Base-by-base conservation (phyloP, 2,113 vertebrate species). In the Eurystomus gularis region DNA sequence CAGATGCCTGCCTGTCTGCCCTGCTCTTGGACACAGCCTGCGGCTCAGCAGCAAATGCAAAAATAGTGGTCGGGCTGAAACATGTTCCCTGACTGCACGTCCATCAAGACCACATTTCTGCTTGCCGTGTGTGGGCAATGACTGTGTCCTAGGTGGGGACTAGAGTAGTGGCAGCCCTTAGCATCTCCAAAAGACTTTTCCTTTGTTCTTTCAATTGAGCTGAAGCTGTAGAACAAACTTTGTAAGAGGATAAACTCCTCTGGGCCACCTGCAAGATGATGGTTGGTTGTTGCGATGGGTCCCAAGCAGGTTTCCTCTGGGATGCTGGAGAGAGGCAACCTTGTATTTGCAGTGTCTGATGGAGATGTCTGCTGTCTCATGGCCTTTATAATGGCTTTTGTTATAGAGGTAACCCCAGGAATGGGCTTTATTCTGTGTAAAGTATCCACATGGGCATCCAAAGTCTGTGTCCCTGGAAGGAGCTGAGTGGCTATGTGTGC, bases 201-300 rank as follows among this genome's bases (percentile, higher is more conserved):
- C 57, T 77, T 98, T 97, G 84, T 98, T 97, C 52, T 97, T 93
- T 82, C 93, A 75, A 65, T 87, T 93, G 94, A 92, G 86, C 40
- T 68, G 90, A 81, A 97, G 96, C 97, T 97, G 97, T 94, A 92
- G 96, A 96, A 92, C 94, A 97, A 97, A 97, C 94, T 91, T 80
- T 35, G 86, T 98, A 91, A 97, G 97, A 94, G 85, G 97, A 77
- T 94, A 75, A 98, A 90, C 58, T 88, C 83, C 73, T 84, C 88
- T 71, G 79, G 86, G 76, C 96, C 61, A 24, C 76, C 58, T 82
- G 64, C 85, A 77, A 82, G 51, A 71, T 83, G 61, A 86, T 49
- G 60, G 66, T 64, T 88, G 60, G 58, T 79, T 65, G 12, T 21
- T 84, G 61, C 85, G 52, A 52, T 51, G 29, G 11, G 11, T 76